phyloP scores from a whole-genome alignment of 2,113 vertebrate genomes.

The Progne subis region DNA sequence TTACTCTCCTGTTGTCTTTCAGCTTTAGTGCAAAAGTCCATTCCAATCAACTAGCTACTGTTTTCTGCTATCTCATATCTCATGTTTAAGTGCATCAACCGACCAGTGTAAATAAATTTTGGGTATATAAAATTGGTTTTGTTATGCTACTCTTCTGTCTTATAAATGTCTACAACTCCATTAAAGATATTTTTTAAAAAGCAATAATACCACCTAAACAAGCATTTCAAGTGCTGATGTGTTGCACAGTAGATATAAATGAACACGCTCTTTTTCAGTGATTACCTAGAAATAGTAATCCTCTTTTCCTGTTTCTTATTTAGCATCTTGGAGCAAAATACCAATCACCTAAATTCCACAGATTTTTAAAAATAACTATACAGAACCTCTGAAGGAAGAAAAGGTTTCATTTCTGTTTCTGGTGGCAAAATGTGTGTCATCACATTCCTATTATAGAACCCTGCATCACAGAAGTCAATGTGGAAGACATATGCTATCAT shows the following conservation, averaged over 20 bases:
- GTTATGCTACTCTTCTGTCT: not conserved
- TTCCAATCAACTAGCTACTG: not conserved
- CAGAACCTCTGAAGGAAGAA: not conserved
- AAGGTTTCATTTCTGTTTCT: not conserved
- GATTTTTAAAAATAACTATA: not conserved
- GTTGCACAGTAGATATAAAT: not conserved
- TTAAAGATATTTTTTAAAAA: not conserved
- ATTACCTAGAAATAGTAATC: not conserved
- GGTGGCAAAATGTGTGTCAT: not conserved
- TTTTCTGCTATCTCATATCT: not conserved
- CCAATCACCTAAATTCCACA: not conserved
- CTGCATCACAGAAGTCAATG: not conserved
- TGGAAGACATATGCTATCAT: not conserved
- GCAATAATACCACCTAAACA: not conserved
- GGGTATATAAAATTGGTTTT: conserved; percentile 12
- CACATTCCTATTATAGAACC: not conserved
- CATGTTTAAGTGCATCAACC: conserved; percentile 26
- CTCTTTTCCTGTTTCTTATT: not conserved
- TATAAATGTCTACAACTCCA: not conserved
- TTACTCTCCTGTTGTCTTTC: not conserved
- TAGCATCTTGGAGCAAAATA: not conserved
- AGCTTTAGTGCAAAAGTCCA: not conserved
- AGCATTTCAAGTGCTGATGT: not conserved
- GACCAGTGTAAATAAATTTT: conserved; percentile 35
- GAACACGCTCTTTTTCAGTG: not conserved